Evolutionary conservation across 2,113 vertebrate species (phyloP), one percentile per base, ranked within the genome.

Genomic region (Tachysurus fulvidraco): DNA sequence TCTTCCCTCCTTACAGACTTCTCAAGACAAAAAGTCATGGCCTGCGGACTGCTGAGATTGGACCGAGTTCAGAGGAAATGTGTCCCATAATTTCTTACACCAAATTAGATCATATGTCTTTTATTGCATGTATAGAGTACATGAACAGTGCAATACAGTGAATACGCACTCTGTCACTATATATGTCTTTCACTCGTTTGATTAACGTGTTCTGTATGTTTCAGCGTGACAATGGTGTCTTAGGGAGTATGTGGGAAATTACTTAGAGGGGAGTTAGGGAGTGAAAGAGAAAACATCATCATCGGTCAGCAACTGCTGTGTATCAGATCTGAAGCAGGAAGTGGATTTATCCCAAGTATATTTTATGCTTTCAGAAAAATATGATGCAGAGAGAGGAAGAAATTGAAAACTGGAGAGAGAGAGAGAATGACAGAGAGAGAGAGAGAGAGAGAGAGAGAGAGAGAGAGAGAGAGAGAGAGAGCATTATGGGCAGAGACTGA

Each of bases 1-100:
- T 79, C 16, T 73, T 81, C 54, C 17, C 65, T 62, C 55, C 55
- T 82, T 74, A 60, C 16, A 9, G n/a, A 73, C n/a, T 83, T 74
- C 52, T 64, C 23, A 12, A 23, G 44, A 60, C 41, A 81, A 64
- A 82, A 82, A 82, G 77, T 74, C 54, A 46, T 54, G 13, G 28
- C 59, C 59, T 67, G 71, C 57, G 59, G 21, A 71, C 30, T 78
- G 81, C 71, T 78, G 83, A 54, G 81, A 4, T 55, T 83, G 81
- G 86, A 83, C 21, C 21, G 50, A 12, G 57, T 77, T 83, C 59
- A 87, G 59, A 77, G 86, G 57, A 87, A 77, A 55, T 1, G 44
- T 73, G 54, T n/a, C n/a, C n/a, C n/a, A n/a, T 59, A 4, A 81
- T 59, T 55, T 46, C 41, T 10, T 0, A 59, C 19, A 11, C 71